These are phyloP conservation scores for Phoxinus dragarum DNA, from an alignment of 2,797 vertebrate genomes.

Conservation along the genomic window DNA sequence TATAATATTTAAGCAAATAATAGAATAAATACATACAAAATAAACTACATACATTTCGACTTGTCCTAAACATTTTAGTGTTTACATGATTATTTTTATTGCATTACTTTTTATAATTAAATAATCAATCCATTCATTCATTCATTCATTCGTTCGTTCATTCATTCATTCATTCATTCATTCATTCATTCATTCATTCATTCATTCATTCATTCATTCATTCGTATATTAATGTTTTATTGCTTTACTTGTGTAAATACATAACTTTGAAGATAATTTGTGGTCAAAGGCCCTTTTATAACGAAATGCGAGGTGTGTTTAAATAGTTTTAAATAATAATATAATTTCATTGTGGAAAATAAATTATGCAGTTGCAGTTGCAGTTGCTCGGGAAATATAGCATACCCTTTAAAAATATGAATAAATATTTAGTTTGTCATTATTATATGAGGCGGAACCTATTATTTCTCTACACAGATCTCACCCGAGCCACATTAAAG, in stretches of 20 bases:
- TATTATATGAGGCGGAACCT: slow-evolving; percentile 27
- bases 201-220: not conserved
- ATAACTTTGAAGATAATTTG: not conserved
- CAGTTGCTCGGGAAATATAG: not conserved
- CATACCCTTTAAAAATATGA: not conserved
- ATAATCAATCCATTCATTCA: not conserved
- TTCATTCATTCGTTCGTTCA: not conserved
- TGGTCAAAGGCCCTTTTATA: not conserved
- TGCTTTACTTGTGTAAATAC: not conserved
- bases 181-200: not conserved
- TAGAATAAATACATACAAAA: not conserved
- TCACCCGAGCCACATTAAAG: slow-evolving; percentile 38
- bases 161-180: not conserved
- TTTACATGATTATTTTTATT: not conserved
- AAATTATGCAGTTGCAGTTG: not conserved
- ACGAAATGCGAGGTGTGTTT: not conserved
- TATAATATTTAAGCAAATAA: not conserved
- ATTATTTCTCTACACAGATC: not conserved
- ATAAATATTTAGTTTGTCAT: not conserved
- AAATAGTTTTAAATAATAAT: not conserved
- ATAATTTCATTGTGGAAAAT: not conserved
- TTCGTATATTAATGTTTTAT: not conserved
- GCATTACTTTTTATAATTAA: not conserved
- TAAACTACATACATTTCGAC: not conserved
- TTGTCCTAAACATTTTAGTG: not conserved